A percentile compares a stretch with the other conserved stretches of the same genome.
Conservation (phyloP, 92 coral and sea anemone species). For the Umimayanthus chanpuru region DNA sequence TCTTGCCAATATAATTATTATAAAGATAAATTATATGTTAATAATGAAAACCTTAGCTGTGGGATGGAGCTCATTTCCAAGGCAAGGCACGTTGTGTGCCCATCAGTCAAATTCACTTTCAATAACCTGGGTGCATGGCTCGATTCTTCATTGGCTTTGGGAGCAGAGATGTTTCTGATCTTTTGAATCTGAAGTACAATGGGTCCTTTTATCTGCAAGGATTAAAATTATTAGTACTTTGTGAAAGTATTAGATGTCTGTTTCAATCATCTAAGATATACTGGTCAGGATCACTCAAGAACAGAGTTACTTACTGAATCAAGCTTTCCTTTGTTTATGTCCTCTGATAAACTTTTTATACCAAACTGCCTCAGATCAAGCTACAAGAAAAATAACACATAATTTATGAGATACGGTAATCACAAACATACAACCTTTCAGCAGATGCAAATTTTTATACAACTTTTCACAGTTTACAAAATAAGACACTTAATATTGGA, state of each 20-base stretch:
- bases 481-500: no score
- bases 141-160: slow-evolving; percentile 95
- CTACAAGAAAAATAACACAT: slow-evolving; percentile 44
- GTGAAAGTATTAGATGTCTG: not conserved
- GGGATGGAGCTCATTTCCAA: slow-evolving; percentile 81
- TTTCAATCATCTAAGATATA: no score
- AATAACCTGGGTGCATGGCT: slow-evolving; percentile 85
- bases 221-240: not conserved
- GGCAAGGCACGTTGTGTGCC: slow-evolving; percentile 84
- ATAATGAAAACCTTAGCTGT: slow-evolving; percentile 69
- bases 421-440: not conserved
- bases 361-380: slow-evolving; percentile 91
- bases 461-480: no score
- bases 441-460: no score
- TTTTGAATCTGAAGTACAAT: slow-evolving; percentile 94
- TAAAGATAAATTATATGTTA: not conserved
- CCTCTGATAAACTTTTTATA: slow-evolving; percentile 81
- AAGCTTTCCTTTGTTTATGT: slow-evolving; percentile 79
- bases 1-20: not conserved
- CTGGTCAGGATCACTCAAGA: no score
- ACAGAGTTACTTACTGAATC: slow-evolving; percentile 53
- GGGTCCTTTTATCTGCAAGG: slow-evolving; percentile 88
- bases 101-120: slow-evolving; percentile 89
- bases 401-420: no score
- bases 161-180: slow-evolving; percentile 90